phyloP scores from a whole-genome alignment of 2,797 vertebrate species.

The Macropus fuliginosus region DNA sequence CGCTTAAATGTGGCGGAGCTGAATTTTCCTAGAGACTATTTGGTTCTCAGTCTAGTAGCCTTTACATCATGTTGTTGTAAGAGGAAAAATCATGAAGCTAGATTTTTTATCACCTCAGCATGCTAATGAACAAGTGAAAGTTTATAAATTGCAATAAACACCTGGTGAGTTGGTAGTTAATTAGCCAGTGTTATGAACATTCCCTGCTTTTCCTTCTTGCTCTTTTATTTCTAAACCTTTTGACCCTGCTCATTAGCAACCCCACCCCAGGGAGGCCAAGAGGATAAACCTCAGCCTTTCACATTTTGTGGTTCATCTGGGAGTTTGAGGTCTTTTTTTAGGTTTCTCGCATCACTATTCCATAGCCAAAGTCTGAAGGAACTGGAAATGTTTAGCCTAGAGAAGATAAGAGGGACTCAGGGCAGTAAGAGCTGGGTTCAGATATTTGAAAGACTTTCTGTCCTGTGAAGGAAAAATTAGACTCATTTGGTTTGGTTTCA shows the following conservation, averaged over 20 bases:
- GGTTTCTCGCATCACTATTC: background rate
- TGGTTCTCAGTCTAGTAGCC: too few relatives aligned
- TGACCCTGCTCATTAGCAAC: slow-evolving; percentile 25
- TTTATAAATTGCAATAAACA: slow-evolving; percentile 38
- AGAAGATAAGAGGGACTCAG: too few relatives aligned
- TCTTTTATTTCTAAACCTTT: background rate
- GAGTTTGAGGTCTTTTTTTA: slow-evolving; percentile 12
- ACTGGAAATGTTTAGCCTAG: too few relatives aligned
- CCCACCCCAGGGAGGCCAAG: slow-evolving; percentile 7
- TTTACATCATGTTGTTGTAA: background rate
- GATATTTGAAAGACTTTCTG: too few relatives aligned
- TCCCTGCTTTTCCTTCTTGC: background rate
- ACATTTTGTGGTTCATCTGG: background rate
- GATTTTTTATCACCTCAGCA: slow-evolving; percentile 17
- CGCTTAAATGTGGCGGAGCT: too few relatives aligned
- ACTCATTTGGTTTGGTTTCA: too few relatives aligned
- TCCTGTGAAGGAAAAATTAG: too few relatives aligned
- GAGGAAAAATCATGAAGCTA: background rate
- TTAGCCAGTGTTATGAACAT: slow-evolving; percentile 15
- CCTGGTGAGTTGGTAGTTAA: slow-evolving; percentile 37
- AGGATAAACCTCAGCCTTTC: background rate
- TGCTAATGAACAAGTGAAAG: slow-evolving; percentile 26
- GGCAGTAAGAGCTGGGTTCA: too few relatives aligned
- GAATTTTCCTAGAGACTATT: too few relatives aligned
- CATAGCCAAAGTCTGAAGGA: background rate